A percentile compares a stretch with the other conserved stretches of the same genome.
Conservation (phyloP, 2,888 invertebrate species). For the Eupithecia abbreviata region DNA sequence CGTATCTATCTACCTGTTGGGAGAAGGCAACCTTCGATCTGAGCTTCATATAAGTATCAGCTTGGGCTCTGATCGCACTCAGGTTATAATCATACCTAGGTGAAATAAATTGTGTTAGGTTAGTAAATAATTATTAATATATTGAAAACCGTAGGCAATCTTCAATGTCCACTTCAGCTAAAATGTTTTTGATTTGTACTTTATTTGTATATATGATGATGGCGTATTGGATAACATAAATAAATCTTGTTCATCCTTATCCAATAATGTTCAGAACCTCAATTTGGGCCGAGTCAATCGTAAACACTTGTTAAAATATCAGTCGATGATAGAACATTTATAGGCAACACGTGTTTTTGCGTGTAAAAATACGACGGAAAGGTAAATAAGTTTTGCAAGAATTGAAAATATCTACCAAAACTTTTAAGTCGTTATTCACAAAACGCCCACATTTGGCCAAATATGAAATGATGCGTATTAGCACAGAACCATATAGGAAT, state of each 20-base stretch:
- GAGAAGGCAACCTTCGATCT: neutral
- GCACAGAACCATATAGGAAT: neutral
- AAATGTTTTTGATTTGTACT: neutral
- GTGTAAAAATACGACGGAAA: neutral
- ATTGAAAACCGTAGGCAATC: too few relatives aligned
- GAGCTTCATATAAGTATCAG: neutral
- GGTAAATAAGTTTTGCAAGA: neutral
- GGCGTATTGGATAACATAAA: neutral
- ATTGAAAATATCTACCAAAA: slow-evolving; percentile 21
- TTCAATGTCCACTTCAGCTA: neutral
- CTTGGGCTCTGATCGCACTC: neutral
- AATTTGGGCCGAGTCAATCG: slow-evolving; percentile 6
- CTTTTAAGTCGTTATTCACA: slow-evolving; percentile 29
- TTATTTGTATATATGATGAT: neutral
- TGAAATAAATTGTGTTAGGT: neutral
- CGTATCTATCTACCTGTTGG: neutral
- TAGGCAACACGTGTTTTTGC: slow-evolving; percentile 5
- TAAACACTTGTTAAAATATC: slow-evolving; percentile 2
- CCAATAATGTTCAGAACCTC: neutral
- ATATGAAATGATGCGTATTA: slow-evolving; percentile 24
- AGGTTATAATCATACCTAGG: neutral
- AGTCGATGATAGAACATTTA: neutral
- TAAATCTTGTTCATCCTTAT: neutral
- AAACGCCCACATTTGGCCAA: slow-evolving; percentile 34
- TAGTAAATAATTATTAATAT: too few relatives aligned